Evolutionary conservation across 2,888 invertebrate genomes (phyloP).

Genomic region (Xestia rhomboidea): DNA sequence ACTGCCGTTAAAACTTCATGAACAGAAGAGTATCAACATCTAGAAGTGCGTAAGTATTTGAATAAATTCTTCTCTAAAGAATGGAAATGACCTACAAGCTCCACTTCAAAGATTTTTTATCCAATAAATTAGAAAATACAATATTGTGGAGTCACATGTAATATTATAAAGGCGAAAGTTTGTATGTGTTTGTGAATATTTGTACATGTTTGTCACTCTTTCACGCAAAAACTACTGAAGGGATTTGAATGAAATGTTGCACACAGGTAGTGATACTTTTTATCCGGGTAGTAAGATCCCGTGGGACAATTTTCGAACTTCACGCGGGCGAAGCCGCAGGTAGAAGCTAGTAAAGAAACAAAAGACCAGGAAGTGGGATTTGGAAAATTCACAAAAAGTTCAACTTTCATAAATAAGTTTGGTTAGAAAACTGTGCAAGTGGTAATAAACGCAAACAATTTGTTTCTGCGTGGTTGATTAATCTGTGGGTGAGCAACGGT

Average conservation of each 20-base stretch:
- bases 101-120: background rate
- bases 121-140: background rate
- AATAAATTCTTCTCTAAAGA: background rate
- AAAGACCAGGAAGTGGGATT: background rate
- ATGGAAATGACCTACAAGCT: background rate
- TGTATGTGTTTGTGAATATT: too few relatives aligned
- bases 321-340: too few relatives aligned
- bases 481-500: constrained; percentile 23
- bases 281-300: too few relatives aligned
- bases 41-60: background rate
- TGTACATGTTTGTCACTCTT: too few relatives aligned
- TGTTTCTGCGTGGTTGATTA: constrained; percentile 20
- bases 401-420: background rate
- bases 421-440: background rate
- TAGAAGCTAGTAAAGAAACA: background rate
- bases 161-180: too few relatives aligned
- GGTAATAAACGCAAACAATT: background rate
- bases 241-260: too few relatives aligned
- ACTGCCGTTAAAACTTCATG: background rate
- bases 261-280: too few relatives aligned
- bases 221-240: too few relatives aligned
- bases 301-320: too few relatives aligned
- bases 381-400: background rate
- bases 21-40: background rate
- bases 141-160: background rate